phyloP scores from a whole-genome alignment of 1,140 invertebrate species.

The Drosophila burlai region DNA sequence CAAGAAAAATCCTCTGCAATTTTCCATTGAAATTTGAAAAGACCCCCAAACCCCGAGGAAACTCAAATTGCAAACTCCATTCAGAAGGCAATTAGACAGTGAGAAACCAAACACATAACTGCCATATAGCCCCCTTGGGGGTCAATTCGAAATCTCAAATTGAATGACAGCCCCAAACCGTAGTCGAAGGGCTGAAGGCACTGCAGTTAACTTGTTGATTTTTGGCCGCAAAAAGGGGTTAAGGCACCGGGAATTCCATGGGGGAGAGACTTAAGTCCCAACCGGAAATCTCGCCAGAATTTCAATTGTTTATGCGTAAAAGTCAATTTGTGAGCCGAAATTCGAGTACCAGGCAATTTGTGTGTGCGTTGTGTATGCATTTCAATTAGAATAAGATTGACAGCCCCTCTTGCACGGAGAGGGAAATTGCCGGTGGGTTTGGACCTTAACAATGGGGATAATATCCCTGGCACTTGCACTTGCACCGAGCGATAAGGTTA shows the following conservation, averaged over 20 bases:
- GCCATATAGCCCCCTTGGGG: constrained; percentile 31
- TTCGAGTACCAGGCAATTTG: constrained; percentile 20
- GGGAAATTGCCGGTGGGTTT: neutral
- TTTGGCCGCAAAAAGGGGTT: constrained; percentile 36
- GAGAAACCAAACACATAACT: constrained; percentile 55
- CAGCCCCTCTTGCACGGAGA: constrained; percentile 45
- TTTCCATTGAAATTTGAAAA: neutral
- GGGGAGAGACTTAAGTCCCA: neutral
- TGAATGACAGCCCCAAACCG: constrained; percentile 47
- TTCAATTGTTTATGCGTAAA: constrained; percentile 76
- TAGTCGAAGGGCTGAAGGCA: constrained; percentile 14
- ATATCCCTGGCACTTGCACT: constrained; percentile 30
- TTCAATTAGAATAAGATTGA: constrained; percentile 79
- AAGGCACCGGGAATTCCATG: neutral
- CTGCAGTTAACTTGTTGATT: constrained; percentile 80
- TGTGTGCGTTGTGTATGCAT: constrained; percentile 33
- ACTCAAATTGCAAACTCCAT: constrained; percentile 20
- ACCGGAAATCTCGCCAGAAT: constrained; percentile 45
- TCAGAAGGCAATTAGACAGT: constrained; percentile 61
- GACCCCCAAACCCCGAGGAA: constrained; percentile 3
- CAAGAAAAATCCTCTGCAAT: neutral
- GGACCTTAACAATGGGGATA: constrained; percentile 50
- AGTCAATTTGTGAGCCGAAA: constrained; percentile 73
- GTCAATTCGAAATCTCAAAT: constrained; percentile 40
- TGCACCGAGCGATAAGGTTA: constrained; percentile 65